Base-by-base conservation (phyloP, 2,113 vertebrate species). In the Corythaeola cristata region DNA sequence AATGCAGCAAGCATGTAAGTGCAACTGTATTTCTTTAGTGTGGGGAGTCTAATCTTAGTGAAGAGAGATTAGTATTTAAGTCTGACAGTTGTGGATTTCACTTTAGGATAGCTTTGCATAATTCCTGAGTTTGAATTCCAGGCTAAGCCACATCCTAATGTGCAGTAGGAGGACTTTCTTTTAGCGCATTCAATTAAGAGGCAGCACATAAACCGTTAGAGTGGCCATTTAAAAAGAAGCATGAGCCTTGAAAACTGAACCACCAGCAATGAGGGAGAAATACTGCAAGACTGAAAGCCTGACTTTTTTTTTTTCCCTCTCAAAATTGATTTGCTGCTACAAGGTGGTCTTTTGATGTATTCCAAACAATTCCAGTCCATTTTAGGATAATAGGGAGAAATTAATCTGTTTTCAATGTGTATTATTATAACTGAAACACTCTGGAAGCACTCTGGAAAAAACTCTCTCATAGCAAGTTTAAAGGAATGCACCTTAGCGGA, bases 181-280 rank as follows among this genome's bases (percentile, higher is more conserved):
- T 66, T 75, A 69, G 44, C 60, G 41, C 35, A 17, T 90, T 81
- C 66, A 32, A 26, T 91, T 87, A 83, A 77, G 44, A 80, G 53
- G 26, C 60, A 85, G 52, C 17, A 23, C 27, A 12, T 76, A 91
- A 92, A 39, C 41, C 10, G 1, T 96, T 89, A n/a, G 30, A 83
- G 32, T 90, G 45, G 37, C 64, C 55, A 37, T n/a, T 85, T 93
- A 63, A 92, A 95, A 85, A 76, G 52, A 76, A 96, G 33, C 10
- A 24, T 17, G 47, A 85, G 53, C 35, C 85, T 96, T 94, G 91
- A 84, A 94, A 97, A 94, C 74, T 15, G 55, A 89, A 56, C 27
- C 41, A 73, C 45, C 55, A 89, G 9, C 24, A 90, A 45, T 28
- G 68, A 80, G 9, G 21, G 79, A 82, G 71, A 92, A 86, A 72